These are phyloP conservation scores for Petrolisthes manimaculis DNA, from an alignment of 2,888 invertebrate genomes.

Conservation along the genomic window DNA sequence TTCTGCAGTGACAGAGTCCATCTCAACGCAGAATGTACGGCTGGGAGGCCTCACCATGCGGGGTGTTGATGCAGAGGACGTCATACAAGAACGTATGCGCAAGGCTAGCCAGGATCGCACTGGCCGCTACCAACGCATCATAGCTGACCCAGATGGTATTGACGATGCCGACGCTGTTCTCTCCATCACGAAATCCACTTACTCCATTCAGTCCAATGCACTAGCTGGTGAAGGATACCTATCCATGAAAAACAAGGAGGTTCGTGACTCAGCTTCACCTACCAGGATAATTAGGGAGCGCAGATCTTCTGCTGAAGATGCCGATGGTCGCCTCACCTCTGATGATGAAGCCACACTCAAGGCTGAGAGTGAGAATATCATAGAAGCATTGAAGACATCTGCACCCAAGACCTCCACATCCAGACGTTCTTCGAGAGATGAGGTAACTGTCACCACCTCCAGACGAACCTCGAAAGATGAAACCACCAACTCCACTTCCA, in stretches of 20 bases:
- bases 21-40: conserved; percentile 56
- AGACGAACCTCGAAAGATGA: conserved; percentile 33
- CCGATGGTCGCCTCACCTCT: conserved; percentile 56
- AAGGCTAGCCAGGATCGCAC: conserved; percentile 56
- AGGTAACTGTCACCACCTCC: conserved; percentile 35
- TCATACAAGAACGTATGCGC: conserved; percentile 59
- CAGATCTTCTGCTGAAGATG: conserved; percentile 49
- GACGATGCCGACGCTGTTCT: conserved; percentile 52
- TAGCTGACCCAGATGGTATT: conserved; percentile 47
- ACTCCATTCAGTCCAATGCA: conserved; percentile 63
- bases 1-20: conserved; percentile 57
- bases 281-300: conserved; percentile 51
- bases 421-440: conserved; percentile 50
- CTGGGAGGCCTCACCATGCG: conserved; percentile 58
- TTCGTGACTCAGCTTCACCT: conserved; percentile 64
- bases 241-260: conserved; percentile 65
- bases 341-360: conserved; percentile 58
- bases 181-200: conserved; percentile 60
- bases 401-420: conserved; percentile 22
- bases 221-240: conserved; percentile 60
- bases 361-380: conserved; percentile 51
- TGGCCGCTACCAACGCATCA: conserved; percentile 56
- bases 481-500: conserved; percentile 16
- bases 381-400: conserved; percentile 30
- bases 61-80: conserved; percentile 57